Conservation (phyloP, 2,797 vertebrate species). For the Triplophysa bombifrons region DNA sequence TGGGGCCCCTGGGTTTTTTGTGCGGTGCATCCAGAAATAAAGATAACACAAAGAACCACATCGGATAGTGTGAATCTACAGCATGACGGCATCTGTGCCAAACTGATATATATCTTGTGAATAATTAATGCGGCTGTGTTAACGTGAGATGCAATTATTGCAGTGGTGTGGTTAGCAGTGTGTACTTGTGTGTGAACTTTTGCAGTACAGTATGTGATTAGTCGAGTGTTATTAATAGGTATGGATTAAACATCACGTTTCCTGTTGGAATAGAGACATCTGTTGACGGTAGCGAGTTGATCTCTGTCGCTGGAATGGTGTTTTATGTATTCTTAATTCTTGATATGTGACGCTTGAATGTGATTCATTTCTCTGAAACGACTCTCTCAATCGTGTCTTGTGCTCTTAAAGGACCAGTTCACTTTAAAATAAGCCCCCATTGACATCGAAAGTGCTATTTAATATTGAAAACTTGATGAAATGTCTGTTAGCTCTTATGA, state of each 20-base stretch:
- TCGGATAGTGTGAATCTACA: slow-evolving; percentile 2
- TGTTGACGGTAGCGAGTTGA: background rate
- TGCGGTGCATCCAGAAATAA: background rate
- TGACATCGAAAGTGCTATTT: background rate
- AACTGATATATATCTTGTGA: slow-evolving; percentile 30
- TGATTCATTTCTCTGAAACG: slow-evolving; percentile 10
- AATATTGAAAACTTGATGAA: background rate
- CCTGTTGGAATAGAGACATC: slow-evolving; percentile 1
- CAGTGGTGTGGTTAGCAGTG: slow-evolving; percentile 1
- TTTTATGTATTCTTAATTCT: background rate
- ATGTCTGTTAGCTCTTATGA: background rate
- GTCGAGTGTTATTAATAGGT: slow-evolving; percentile 15
- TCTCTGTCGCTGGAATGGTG: background rate
- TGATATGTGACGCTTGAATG: background rate
- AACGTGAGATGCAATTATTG: slow-evolving; percentile 26
- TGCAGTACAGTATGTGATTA: slow-evolving; percentile 5
- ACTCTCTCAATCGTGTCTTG: background rate
- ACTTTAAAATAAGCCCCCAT: too few species aligned
- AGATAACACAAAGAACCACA: background rate
- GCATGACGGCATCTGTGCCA: background rate
- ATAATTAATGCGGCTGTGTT: slow-evolving; percentile 46
- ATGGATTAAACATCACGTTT: slow-evolving; percentile 1
- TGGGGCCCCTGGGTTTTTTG: background rate
- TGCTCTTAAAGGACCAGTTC: background rate
- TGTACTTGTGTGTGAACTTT: background rate